Percentiles rank a stretch among this genome's conserved stretches.
These are phyloP conservation scores for Pelecanus crispus DNA, from an alignment of 2,113 vertebrate genomes.

Conservation along the genomic window DNA sequence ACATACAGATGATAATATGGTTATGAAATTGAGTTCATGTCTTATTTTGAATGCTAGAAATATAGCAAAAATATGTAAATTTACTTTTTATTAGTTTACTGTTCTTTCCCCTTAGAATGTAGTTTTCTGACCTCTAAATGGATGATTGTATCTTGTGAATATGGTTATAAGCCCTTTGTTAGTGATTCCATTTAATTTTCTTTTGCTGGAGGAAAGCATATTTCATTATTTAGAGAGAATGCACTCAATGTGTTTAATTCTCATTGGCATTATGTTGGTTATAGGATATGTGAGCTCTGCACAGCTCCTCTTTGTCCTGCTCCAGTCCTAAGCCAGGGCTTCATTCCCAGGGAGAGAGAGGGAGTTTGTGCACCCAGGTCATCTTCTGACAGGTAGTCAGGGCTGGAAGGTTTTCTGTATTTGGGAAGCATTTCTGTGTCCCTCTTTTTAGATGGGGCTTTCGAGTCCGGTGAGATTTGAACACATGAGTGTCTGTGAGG, in stretches of 20 bases:
- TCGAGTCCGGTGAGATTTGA: background rate
- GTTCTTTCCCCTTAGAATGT: background rate
- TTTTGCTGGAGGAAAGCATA: background rate
- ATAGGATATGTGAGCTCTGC: background rate
- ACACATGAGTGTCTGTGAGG: rapidly evolving
- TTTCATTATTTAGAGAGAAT: background rate
- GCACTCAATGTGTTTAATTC: background rate
- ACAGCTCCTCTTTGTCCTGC: background rate
- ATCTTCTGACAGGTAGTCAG: background rate
- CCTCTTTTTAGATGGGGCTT: background rate
- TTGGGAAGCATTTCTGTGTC: background rate
- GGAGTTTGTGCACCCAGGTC: background rate
- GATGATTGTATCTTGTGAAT: background rate
- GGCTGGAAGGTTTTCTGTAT: background rate
- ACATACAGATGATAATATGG: background rate
- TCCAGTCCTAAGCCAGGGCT: background rate
- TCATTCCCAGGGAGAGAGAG: background rate
- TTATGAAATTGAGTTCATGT: background rate
- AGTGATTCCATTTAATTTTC: background rate
- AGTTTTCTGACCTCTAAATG: background rate
- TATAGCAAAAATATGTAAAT: background rate
- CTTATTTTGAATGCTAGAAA: background rate
- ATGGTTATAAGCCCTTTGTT: background rate
- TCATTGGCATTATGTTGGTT: background rate
- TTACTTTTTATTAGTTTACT: background rate